Percentiles rank a stretch among this genome's conserved stretches.
Conservation (phyloP, 2,888 invertebrate species). For the Alloplasta piceator region DNA sequence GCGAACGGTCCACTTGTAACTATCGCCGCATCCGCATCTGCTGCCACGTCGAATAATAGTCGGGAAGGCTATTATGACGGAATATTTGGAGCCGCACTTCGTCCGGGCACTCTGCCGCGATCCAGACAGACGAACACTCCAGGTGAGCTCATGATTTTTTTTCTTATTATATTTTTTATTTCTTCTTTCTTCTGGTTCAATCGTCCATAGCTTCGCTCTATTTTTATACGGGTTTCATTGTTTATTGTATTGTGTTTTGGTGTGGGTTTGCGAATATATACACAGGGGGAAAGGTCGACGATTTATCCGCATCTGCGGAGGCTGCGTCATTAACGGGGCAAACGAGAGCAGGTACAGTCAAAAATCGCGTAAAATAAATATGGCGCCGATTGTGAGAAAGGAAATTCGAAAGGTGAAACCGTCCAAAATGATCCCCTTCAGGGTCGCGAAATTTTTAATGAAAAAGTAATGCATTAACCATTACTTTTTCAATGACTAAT, state of each 20-base stretch:
- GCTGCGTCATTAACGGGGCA: neutral
- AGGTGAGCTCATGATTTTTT: conserved; percentile 79
- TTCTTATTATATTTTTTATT: conserved; percentile 23
- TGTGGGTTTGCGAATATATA: conserved; percentile 14
- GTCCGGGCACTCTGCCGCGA: conserved; percentile 85
- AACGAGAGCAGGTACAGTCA: conserved; percentile 8
- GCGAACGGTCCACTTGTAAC: conserved; percentile 36
- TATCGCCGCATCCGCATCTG: conserved; percentile 54
- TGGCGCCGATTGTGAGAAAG: neutral
- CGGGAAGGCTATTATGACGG: conserved; percentile 82
- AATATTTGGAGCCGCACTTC: conserved; percentile 85
- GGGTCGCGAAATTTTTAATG: too few species aligned
- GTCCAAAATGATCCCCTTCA: too few species aligned
- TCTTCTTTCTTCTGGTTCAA: conserved; percentile 17
- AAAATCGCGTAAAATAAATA: neutral
- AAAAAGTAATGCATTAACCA: too few species aligned
- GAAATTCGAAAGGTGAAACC: neutral
- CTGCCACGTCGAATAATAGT: conserved; percentile 64
- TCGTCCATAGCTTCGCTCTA: conserved; percentile 4
- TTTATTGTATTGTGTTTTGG: conserved; percentile 9
- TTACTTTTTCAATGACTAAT: too few species aligned
- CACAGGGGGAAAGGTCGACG: conserved; percentile 3
- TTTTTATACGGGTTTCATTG: neutral
- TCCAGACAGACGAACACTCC: conserved; percentile 84
- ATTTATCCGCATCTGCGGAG: conserved; percentile 20